Base-by-base conservation (phyloP, 2,888 invertebrate genomes). In the Pseudococcus jackbeardsleyi region DNA sequence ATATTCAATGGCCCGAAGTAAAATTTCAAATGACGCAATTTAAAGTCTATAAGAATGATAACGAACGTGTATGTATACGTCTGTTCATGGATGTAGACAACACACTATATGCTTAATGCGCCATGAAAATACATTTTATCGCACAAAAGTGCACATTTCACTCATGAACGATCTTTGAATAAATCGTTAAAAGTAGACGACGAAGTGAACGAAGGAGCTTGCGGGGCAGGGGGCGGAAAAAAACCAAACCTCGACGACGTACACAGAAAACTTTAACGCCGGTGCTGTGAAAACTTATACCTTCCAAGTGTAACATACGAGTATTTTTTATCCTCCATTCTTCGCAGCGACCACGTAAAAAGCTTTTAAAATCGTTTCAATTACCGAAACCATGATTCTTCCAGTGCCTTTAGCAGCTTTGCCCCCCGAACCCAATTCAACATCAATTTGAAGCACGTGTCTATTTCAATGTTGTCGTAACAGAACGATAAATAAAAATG, bases 91-190 rank as follows among this genome's bases (percentile, higher is more conserved):
- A 72, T 39, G 86, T 72, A 86, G 86, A 86, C 86, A 86, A 86
- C 86, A 64, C 64, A 72, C 86, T 72, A 12, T 72, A 72, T 68
- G 86, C 26, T 86, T 72, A 86, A 86, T 86, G 86, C 86, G 86
- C 86, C 86, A 86, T 86, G 86, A 86, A 86, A 86, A 86, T 86
- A 86, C 86, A 86, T 86, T 86, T 86, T 86, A 86, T 86, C 86
- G 72, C 72, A 86, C 86, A 86, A 86, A 86, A 86, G 86, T 86
- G 86, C 86, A 72, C 86, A 68, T 86, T 86, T 86, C 48, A 86
- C 72, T 68, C 86, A 86, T 72, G 86, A 86, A 86, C 86, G 86
- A 86, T 42, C 68, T 86, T 72, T 86, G 68, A 86, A 86, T 86
- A 86, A 86, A 86, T 68, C 86, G 86, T 86, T 72, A 48, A 68